These are phyloP conservation scores for Sycophaga agraensis DNA, from an alignment of 1,140 invertebrate species.

Conservation along the genomic window DNA sequence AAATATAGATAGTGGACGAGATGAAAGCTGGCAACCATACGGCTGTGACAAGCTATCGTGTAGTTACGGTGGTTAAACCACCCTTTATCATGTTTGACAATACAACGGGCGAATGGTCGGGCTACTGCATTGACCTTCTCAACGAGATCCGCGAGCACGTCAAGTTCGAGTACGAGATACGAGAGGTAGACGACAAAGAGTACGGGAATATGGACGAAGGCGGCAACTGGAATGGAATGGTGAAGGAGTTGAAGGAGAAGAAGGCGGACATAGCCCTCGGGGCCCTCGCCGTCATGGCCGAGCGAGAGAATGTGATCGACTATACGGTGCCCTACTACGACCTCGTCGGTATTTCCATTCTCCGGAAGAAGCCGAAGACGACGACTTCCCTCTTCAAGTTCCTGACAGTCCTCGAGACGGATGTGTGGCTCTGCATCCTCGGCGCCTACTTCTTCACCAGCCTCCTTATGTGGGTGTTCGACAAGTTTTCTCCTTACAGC, in stretches of 20 bases:
- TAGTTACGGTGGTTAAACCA: conserved; percentile 78
- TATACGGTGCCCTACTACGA: conserved; percentile 96
- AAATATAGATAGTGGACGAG: conserved; percentile 66
- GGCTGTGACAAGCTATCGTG: conserved; percentile 77
- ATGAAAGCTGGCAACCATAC: conserved; percentile 72
- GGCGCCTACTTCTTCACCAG: conserved; percentile 94
- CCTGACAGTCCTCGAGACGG: conserved; percentile 90
- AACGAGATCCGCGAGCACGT: conserved; percentile 79
- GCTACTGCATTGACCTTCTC: conserved; percentile 93
- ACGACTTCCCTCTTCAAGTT: conserved; percentile 94
- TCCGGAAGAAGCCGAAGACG: conserved; percentile 80
- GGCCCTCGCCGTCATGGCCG: conserved; percentile 89
- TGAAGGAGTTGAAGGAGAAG: conserved; percentile 87
- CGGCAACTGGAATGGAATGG: conserved; percentile 89
- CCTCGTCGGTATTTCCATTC: conserved; percentile 88
- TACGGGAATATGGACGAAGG: conserved; percentile 86
- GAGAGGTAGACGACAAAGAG: conserved; percentile 72
- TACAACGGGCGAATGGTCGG: conserved; percentile 71
- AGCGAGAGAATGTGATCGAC: conserved; percentile 91
- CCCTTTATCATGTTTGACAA: conserved; percentile 82
- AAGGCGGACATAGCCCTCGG: conserved; percentile 87
- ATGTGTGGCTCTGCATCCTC: conserved; percentile 95
- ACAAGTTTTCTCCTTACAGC: conserved; percentile 94
- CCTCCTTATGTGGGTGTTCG: conserved; percentile 92
- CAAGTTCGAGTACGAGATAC: conserved; percentile 88